A percentile compares a stretch with the other conserved stretches of the same genome.
These are phyloP conservation scores for Drosophila lini DNA, from an alignment of 1,140 invertebrate species.

Conservation along the genomic window DNA sequence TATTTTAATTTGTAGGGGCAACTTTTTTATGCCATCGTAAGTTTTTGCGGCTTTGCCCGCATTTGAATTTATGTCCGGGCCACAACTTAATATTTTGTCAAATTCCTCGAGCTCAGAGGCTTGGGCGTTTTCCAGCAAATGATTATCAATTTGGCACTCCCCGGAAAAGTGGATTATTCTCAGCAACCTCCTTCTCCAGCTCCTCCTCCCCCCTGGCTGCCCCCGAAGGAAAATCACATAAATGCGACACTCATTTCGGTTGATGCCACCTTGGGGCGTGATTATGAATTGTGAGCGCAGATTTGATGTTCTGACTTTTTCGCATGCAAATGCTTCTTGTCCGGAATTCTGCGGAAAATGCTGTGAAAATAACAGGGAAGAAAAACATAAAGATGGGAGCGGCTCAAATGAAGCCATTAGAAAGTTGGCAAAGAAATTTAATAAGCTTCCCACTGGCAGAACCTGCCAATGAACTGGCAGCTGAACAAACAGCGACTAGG, in stretches of 20 bases:
- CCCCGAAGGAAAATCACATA: slow-evolving; percentile 19
- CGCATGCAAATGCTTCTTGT: slow-evolving; percentile 61
- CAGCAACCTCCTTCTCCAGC: not conserved
- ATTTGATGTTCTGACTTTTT: slow-evolving; percentile 67
- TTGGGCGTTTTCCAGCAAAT: slow-evolving; percentile 18
- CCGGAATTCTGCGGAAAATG: slow-evolving; percentile 14
- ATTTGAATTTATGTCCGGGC: slow-evolving; percentile 46
- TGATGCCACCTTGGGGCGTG: slow-evolving; percentile 75
- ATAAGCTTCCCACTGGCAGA: slow-evolving; percentile 52
- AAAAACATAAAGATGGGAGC: slow-evolving; percentile 19
- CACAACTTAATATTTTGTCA: slow-evolving; percentile 43
- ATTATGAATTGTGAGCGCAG: slow-evolving; percentile 71
- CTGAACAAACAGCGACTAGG: slow-evolving; percentile 65
- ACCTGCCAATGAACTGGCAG: slow-evolving; percentile 75
- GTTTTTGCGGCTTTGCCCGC: slow-evolving; percentile 48
- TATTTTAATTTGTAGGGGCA: slow-evolving; percentile 63
- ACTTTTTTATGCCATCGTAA: slow-evolving; percentile 50
- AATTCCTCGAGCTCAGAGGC: slow-evolving; percentile 25
- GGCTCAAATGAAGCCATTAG: slow-evolving; percentile 68
- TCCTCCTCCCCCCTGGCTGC: not conserved
- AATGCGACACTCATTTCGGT: slow-evolving; percentile 61
- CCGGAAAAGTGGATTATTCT: slow-evolving; percentile 20
- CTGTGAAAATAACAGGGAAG: slow-evolving; percentile 19
- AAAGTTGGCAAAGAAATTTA: slow-evolving; percentile 74
- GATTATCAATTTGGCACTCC: slow-evolving; percentile 36